Conservation (phyloP, 2,888 invertebrate species). For the Aphrophora alni region DNA sequence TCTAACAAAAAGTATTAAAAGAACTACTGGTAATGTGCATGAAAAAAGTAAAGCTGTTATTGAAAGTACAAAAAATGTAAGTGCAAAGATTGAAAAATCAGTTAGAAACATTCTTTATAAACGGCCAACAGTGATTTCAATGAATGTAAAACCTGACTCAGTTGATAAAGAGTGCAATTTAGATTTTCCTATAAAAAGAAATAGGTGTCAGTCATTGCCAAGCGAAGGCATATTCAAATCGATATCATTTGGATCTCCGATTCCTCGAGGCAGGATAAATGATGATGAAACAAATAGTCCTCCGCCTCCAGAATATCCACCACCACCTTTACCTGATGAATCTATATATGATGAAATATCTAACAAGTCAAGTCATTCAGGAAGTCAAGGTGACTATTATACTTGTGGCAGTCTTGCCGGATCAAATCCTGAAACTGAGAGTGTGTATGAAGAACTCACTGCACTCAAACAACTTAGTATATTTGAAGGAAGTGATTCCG, state of each 20-base stretch:
- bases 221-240: constrained; percentile 67
- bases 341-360: constrained; percentile 64
- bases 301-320: constrained; percentile 66
- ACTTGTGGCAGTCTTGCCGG: constrained; percentile 32
- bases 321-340: constrained; percentile 65
- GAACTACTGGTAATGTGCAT: constrained; percentile 60
- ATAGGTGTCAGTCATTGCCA: constrained; percentile 65
- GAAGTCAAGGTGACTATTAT: constrained; percentile 42
- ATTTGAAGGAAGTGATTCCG: constrained; percentile 40
- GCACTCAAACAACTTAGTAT: constrained; percentile 37
- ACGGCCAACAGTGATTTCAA: constrained; percentile 51
- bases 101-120: constrained; percentile 56
- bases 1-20: constrained; percentile 57
- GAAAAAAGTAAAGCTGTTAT: constrained; percentile 67
- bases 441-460: constrained; percentile 49
- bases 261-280: constrained; percentile 57
- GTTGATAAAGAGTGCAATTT: constrained; percentile 54
- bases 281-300: constrained; percentile 59
- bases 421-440: constrained; percentile 38
- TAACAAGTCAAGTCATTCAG: constrained; percentile 53
- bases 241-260: constrained; percentile 69
- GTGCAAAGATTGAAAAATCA: constrained; percentile 59
- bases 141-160: constrained; percentile 30
- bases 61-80: constrained; percentile 67
- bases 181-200: constrained; percentile 47